Evolutionary conservation across 2,113 vertebrate genomes (phyloP), one percentile per base, ranked within the genome.

Genomic region (Raphicerus campestris): DNA sequence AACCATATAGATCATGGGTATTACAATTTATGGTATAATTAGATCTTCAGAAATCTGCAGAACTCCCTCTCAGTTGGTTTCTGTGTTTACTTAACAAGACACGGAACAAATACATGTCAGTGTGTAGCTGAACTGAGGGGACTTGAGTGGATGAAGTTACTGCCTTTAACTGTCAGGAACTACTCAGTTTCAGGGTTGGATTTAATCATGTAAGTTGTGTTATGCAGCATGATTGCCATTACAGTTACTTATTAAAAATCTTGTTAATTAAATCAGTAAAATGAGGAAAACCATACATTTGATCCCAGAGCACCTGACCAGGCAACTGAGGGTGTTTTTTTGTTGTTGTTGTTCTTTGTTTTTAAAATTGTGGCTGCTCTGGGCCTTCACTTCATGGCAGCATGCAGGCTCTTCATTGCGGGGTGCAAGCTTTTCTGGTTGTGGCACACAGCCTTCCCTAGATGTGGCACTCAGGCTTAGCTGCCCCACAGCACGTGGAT

Each of bases 1-100:
- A 96, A 89, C 90, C 5, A 42, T 87, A 2, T 83, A 58, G 92
- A 70, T 96, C 39, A 81, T 84, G 32, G 1, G 39, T 87, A 35
- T 55, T 93, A 10, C 45, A 60, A 56, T 93, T 96, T 89, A 87
- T 89, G 94, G 51, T 93, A 91, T 93, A 93, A 91, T 97, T 93
- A 45, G 94, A 60, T 92, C 93, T 86, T 97, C 95, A 89, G 96
- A 32, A 96, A 96, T 94, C 84, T 97, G 53, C 20, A 84, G 78
- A 53, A 97, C 96, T 77, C 28, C 66, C 70, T 98, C 83, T 83
- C 60, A 60, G 96, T 97, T 93, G 35, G 20, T 94, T 98, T 98
- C 88, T 89, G 4, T 97, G 90, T 94, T 97, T 93, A 93, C 66
- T 92, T 97, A 97, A 70, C 53, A 88, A 87, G 17, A 53, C 53